A percentile compares a stretch with the other conserved stretches of the same genome.
phyloP scores from a whole-genome alignment of 2,888 invertebrate species.

The Noctua comes region DNA sequence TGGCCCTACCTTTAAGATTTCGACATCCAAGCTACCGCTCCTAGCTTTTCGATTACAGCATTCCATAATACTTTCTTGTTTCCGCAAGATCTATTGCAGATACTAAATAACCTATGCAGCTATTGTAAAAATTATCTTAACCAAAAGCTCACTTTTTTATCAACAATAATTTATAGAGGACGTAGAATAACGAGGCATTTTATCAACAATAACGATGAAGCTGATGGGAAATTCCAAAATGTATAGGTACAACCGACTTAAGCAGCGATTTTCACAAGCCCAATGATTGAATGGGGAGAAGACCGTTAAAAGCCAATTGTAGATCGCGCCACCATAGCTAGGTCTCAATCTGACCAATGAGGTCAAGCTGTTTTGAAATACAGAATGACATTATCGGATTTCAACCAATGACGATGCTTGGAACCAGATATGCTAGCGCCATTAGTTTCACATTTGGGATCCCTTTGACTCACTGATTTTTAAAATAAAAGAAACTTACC shows the following conservation, averaged over 20 bases:
- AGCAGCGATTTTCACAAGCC: too few relatives aligned
- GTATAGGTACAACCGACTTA: neutral
- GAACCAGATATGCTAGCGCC: too few relatives aligned
- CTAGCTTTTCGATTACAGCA: neutral
- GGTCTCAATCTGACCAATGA: too few relatives aligned
- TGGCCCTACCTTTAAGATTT: neutral
- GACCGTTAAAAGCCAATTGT: too few relatives aligned
- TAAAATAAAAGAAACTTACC: conserved; percentile 12
- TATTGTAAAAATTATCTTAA: neutral
- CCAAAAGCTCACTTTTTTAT: neutral
- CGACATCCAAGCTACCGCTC: neutral
- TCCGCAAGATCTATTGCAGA: neutral
- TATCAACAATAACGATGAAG: neutral
- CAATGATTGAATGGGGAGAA: too few relatives aligned
- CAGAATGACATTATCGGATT: too few relatives aligned
- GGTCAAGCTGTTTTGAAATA: too few relatives aligned
- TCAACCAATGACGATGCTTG: too few relatives aligned
- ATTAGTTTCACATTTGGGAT: too few relatives aligned
- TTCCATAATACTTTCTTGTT: conserved; percentile 2
- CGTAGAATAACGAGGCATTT: neutral
- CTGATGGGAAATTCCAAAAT: neutral
- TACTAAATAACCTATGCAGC: neutral
- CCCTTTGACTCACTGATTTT: neutral
- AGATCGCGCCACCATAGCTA: too few relatives aligned
- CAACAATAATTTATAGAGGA: neutral